A percentile compares a stretch with the other conserved stretches of the same genome.
These are phyloP conservation scores for Salarias fasciatus DNA, from an alignment of 2,797 vertebrate species.

Conservation along the genomic window DNA sequence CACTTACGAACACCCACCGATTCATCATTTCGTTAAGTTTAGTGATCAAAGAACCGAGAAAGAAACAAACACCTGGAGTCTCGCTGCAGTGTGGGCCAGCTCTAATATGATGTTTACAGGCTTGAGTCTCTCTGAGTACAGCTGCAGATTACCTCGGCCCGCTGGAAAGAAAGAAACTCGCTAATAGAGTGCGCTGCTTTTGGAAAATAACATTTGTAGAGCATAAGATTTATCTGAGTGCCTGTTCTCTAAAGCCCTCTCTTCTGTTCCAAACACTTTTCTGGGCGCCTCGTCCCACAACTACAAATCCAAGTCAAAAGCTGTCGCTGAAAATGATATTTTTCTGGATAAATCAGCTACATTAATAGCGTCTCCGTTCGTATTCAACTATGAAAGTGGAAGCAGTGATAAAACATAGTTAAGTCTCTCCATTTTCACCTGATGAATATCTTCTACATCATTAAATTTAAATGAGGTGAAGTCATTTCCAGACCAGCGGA, in stretches of 20 bases:
- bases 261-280: constrained; percentile 36
- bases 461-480: neutral
- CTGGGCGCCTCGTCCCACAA: constrained; percentile 35
- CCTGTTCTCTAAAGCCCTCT: constrained; percentile 32
- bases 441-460: no score
- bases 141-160: constrained; percentile 57
- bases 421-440: no score
- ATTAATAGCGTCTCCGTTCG: constrained; percentile 38
- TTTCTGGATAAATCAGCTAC: constrained; percentile 32
- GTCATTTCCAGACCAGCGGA: no score
- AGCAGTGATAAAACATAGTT: constrained; percentile 1
- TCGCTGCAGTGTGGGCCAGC: constrained; percentile 31
- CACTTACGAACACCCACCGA: constrained; percentile 13
- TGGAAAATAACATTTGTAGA: constrained; percentile 51
- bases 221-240: constrained; percentile 56
- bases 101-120: constrained; percentile 57
- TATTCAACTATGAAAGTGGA: constrained; percentile 16
- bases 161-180: constrained; percentile 47
- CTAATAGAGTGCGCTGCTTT: constrained; percentile 29
- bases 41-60: constrained; percentile 42
- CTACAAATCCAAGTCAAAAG: constrained; percentile 36
- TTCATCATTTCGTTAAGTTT: constrained; percentile 39
- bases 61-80: constrained; percentile 49
- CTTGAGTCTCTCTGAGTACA: constrained; percentile 56
- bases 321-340: constrained; percentile 36